Evolutionary conservation across 1,140 invertebrate genomes (phyloP), one percentile per base, ranked within the genome.

Genomic region (Asbolus verrucosus): DNA sequence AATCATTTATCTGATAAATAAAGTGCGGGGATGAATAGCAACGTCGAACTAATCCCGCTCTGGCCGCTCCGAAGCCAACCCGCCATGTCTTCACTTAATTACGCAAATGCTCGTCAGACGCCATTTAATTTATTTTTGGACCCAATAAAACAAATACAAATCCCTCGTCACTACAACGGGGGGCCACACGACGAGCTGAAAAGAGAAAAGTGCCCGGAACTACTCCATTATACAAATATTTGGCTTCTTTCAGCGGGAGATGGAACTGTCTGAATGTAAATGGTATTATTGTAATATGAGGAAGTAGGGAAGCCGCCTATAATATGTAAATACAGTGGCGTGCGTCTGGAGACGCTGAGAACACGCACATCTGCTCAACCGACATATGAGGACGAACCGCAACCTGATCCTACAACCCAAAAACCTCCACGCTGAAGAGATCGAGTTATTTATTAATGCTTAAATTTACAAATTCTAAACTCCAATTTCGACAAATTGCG

Each of bases 261-360:
- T 67, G 65, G 73, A 75, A 75, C 54, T 75, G 75, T 65, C 75
- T 69, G 73, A 73, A 76, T 75, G 67, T 76, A 73, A 75, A 75
- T 75, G 73, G 75, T 76, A 75, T 73, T 75, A 74, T 75, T 76
- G 73, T 76, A 75, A 73, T 75, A 73, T 76, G 70, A 74, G 72
- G 69, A 76, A 75, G 68, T 70, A 54, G 72, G 69, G 71, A 76
- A 76, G 72, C 65, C 39, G 63, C 19, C 24, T 46, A 70, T 72
- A 72, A 71, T 74, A 74, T 74, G 73, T 65, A 72, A 74, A 74
- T 74, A 65, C 70, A 74, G 70, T 67, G 73, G 67, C 69, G 70
- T 71, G 21, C 70, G 65, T 69, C 31, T 21, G 15, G 59, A 38
- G 27, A 31, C 38, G 54, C 13, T 68, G 70, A 39, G 70, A 71